A percentile compares a stretch with the other conserved stretches of the same genome.
These are phyloP conservation scores for Thaumetopoea pityocampa DNA, from an alignment of 1,140 invertebrate genomes.

Conservation along the genomic window DNA sequence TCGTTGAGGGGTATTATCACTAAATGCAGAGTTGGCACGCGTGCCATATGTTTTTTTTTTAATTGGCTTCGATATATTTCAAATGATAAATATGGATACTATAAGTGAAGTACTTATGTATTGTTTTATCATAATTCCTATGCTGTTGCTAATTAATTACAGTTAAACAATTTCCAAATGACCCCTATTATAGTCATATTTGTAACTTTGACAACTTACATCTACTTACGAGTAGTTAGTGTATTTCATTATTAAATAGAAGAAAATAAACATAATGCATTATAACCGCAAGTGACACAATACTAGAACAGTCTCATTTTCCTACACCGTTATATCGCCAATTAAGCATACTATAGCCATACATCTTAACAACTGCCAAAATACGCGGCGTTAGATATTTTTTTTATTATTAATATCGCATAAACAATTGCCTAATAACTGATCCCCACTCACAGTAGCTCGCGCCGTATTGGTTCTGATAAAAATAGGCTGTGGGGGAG, in stretches of 20 bases:
- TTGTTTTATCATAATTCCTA: neutral
- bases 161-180: constrained; percentile 8
- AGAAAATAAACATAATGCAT: constrained; percentile 54
- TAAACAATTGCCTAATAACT: constrained; percentile 74
- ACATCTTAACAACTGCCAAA: constrained; percentile 45
- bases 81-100: too few species aligned
- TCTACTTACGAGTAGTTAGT: too few species aligned
- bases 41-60: too few species aligned
- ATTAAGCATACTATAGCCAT: constrained; percentile 45
- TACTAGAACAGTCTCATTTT: constrained; percentile 62
- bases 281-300: constrained; percentile 43
- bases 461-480: constrained; percentile 57
- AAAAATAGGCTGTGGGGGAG: constrained; percentile 70
- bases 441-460: constrained; percentile 61
- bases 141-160: constrained; percentile 1
- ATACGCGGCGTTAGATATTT: constrained; percentile 48
- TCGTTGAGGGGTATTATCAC: too few species aligned
- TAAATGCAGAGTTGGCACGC: too few species aligned
- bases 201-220: constrained; percentile 11
- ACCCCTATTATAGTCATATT: constrained; percentile 2
- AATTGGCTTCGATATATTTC: too few species aligned
- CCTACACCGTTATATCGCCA: constrained; percentile 51
- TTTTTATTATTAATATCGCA: constrained; percentile 71
- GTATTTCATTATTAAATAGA: too few species aligned
- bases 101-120: too few species aligned